Evolutionary conservation across 2,888 invertebrate species (phyloP), one percentile per base, ranked within the genome.

Genomic region (Pollenia labialis): DNA sequence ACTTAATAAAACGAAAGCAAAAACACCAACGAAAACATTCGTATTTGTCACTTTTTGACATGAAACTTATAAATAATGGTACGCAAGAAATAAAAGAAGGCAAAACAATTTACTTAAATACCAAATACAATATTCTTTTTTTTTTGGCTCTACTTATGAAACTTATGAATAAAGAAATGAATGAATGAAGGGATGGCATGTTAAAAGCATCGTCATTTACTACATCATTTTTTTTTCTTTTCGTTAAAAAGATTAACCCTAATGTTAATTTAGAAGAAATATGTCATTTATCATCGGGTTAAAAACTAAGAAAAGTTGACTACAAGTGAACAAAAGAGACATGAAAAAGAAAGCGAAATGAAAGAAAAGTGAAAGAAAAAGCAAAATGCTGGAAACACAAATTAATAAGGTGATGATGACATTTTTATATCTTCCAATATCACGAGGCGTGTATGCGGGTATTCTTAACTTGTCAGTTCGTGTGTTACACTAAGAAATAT

Each of bases 31-130:
- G 44, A 76, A 79, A 79, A 68, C 87, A 84, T 81, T 87, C 81
- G 72, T 84, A 87, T 87, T 77, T 87, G 84, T 87, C 87, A 84
- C 76, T 87, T 84, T 72, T 56, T 72, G 76, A 81, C 84, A 84
- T 76, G 54, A 68, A 62, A 81, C 81, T 81, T 81, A 84, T 87
- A 77, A 83, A 87, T 87, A 84, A 84, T 81, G 32, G 32, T 50
- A 66, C 23, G 72, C 52, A 32, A 50, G 68, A 50, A 50, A 50
- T 44, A 74, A 58, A 48, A 8, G 7, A 56, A 58, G 56, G 16
- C 18, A 42, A 16, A 18, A 18, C 11, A 46, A 66, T 68, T 68
- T 11, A 50, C 50, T 50, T 32, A 50, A 68, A 68, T 68, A 44
- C 23, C n/a, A 46, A 14, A 14, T 11, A 46, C 1, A 32, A 32